Percentiles rank a stretch among this genome's conserved stretches.
Evolutionary conservation across 2,797 vertebrate species (phyloP).

Genomic region (Coracias cyanogaster): DNA sequence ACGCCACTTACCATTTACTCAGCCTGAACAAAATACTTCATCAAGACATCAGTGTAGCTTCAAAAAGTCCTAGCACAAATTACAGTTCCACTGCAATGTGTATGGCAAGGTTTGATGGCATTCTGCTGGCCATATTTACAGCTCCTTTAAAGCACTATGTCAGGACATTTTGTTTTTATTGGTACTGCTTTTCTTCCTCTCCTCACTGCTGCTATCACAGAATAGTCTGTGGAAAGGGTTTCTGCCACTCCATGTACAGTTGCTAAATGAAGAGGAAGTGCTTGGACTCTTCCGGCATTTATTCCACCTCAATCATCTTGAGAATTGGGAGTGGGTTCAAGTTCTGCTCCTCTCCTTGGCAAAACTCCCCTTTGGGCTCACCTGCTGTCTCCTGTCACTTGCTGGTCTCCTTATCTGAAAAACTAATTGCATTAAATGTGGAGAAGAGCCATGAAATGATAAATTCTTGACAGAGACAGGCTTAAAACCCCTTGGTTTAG

Average conservation of each 20-base stretch:
- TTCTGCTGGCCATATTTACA: background rate
- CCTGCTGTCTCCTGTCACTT: accelerated
- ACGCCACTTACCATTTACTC: slow-evolving; percentile 25
- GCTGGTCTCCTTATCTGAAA: background rate
- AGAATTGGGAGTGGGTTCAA: background rate
- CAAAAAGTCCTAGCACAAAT: background rate
- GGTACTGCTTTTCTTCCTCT: background rate
- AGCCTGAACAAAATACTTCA: slow-evolving; percentile 40
- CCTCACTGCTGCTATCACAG: background rate
- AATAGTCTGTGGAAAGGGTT: background rate
- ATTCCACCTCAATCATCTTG: background rate
- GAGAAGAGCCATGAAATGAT: background rate
- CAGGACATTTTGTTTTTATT: background rate
- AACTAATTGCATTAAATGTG: background rate
- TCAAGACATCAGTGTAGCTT: background rate
- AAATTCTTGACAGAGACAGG: background rate
- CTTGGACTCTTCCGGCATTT: background rate
- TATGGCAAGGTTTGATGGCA: background rate
- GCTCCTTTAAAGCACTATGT: background rate
- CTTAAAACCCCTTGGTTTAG: background rate
- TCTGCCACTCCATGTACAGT: background rate
- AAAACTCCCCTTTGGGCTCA: background rate
- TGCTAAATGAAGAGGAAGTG: background rate
- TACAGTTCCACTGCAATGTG: background rate
- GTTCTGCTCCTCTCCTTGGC: background rate